Conservation (phyloP, 2,888 invertebrate genomes). For the Oscheius sp. region DNA sequence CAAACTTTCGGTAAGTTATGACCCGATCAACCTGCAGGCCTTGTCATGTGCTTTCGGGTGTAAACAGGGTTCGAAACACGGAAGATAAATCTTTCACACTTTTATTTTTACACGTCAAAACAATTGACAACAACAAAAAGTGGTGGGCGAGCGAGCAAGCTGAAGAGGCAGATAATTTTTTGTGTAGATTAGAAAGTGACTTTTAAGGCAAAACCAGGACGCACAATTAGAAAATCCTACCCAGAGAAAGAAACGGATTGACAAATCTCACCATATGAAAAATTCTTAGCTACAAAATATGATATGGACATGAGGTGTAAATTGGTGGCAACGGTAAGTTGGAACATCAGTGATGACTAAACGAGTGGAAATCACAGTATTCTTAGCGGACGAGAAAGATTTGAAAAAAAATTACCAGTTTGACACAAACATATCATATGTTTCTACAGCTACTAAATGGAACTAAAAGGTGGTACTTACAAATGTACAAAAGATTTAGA, state of each 20-base stretch:
- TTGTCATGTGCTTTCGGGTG: too few species aligned
- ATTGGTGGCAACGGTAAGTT: not conserved
- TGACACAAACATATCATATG: not conserved
- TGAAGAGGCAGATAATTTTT: constrained; percentile 13
- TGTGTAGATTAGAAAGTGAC: constrained; percentile 1
- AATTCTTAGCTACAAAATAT: constrained; percentile 7
- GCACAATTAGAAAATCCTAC: constrained; percentile 25
- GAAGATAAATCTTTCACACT: not conserved
- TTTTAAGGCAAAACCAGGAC: constrained; percentile 9
- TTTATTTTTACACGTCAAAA: constrained; percentile 3
- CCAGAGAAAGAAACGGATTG: not conserved
- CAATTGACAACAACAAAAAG: constrained; percentile 9
- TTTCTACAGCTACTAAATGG: not conserved
- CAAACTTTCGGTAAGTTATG: too few species aligned
- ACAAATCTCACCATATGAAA: constrained; percentile 3
- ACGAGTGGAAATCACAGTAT: constrained; percentile 12
- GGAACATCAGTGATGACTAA: constrained; percentile 2
- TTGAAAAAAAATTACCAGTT: not conserved
- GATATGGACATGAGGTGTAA: constrained; percentile 19
- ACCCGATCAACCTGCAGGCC: too few species aligned
- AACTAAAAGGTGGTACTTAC: constrained; percentile 11
- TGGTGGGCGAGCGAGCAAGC: constrained; percentile 6
- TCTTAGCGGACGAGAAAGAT: not conserved
- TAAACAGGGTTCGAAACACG: not conserved
- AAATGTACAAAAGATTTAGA: constrained; percentile 12